These are phyloP conservation scores for Oligia latruncula DNA, from an alignment of 2,888 invertebrate species.

Conservation along the genomic window DNA sequence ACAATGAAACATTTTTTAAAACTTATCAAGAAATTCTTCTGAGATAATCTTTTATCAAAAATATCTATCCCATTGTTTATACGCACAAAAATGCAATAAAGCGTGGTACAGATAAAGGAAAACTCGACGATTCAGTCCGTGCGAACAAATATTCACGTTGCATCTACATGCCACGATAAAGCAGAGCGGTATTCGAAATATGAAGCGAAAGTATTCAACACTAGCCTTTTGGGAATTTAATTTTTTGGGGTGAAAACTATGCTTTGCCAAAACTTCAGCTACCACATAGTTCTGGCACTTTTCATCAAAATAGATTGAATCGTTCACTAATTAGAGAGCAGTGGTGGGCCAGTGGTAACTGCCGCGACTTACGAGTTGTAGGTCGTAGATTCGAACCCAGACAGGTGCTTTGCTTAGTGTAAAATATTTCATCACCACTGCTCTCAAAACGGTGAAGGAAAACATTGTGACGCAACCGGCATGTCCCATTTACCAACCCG, in stretches of 20 bases:
- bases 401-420: neutral
- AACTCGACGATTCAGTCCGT: constrained; percentile 1
- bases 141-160: constrained; percentile 27
- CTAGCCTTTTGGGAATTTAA: constrained; percentile 11
- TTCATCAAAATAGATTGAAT: neutral
- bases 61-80: constrained; percentile 19
- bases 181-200: neutral
- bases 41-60: neutral
- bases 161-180: constrained; percentile 17
- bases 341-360: neutral
- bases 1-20: neutral
- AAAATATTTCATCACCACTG: neutral
- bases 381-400: neutral
- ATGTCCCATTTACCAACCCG: no score
- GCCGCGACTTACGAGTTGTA: neutral
- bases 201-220: constrained; percentile 1
- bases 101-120: neutral
- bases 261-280: neutral
- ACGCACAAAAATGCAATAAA: constrained; percentile 46
- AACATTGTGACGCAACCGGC: neutral
- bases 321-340: no score
- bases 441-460: neutral
- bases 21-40: neutral
- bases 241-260: neutral
- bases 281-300: neutral